phyloP scores from a whole-genome alignment of 2,113 vertebrate genomes.

The Rousettus leschenaultii region DNA sequence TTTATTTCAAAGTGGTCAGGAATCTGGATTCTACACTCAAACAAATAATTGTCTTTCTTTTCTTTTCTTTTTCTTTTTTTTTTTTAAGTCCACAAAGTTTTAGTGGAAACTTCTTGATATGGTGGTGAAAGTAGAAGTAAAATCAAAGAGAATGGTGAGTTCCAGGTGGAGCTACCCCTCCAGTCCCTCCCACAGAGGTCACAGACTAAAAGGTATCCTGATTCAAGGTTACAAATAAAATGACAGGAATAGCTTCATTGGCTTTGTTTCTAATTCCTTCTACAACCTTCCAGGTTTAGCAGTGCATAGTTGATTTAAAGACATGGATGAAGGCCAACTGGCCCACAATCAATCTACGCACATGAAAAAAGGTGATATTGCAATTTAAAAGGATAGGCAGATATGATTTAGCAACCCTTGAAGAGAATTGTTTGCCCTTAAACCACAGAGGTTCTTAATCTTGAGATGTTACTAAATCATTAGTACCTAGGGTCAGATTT shows the following conservation, averaged over 20 bases:
- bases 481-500: slow-evolving; percentile 26
- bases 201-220: neutral
- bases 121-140: neutral
- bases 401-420: slow-evolving; percentile 63
- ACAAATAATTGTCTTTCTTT: neutral
- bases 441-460: slow-evolving; percentile 52
- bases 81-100: neutral
- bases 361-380: slow-evolving; percentile 42
- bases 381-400: slow-evolving; percentile 45
- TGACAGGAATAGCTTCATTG: neutral
- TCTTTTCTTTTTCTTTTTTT: neutral
- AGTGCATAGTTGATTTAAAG: slow-evolving; percentile 49
- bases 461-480: slow-evolving; percentile 67
- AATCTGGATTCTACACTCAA: neutral
- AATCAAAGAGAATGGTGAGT: neutral
- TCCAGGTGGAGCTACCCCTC: neutral
- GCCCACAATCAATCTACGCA: slow-evolving; percentile 13
- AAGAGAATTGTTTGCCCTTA: slow-evolving; percentile 58
- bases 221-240: neutral
- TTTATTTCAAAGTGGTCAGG: slow-evolving; percentile 17
- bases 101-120: neutral
- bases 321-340: slow-evolving; percentile 49
- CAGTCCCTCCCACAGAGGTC: neutral
- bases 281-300: neutral
- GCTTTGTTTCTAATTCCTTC: slow-evolving; percentile 24